Evolutionary conservation across 2,797 vertebrate genomes (phyloP).

Genomic region (Coregonus ussuriensis): DNA sequence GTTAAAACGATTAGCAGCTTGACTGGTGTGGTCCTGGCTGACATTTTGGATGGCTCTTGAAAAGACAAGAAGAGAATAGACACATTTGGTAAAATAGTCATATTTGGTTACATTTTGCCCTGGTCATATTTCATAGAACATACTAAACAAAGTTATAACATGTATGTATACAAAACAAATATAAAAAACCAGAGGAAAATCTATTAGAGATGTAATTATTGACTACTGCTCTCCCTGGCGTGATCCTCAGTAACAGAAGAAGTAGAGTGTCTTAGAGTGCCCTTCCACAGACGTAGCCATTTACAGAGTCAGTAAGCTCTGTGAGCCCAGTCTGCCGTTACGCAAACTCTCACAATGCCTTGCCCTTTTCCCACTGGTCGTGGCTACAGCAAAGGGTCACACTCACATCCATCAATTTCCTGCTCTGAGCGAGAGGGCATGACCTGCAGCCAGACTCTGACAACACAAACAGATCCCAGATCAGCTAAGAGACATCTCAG

Average conservation of each 20-base stretch:
- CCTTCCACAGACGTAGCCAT: neutral
- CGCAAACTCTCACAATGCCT: neutral
- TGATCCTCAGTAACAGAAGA: neutral
- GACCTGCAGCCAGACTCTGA: conserved; percentile 18
- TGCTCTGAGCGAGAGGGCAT: conserved; percentile 9
- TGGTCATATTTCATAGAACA: neutral
- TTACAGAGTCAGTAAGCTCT: conserved; percentile 19
- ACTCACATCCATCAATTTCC: neutral
- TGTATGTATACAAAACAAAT: neutral
- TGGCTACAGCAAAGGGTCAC: conserved; percentile 20
- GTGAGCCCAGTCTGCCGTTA: conserved; percentile 12
- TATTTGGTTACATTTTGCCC: too few species aligned
- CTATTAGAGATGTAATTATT: neutral
- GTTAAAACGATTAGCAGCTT: neutral
- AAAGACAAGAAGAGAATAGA: neutral
- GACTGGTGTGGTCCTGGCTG: neutral
- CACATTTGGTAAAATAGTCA: neutral
- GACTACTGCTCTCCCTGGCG: neutral
- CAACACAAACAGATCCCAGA: conserved; percentile 1
- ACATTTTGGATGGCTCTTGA: neutral
- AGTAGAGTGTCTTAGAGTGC: neutral
- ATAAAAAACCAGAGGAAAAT: neutral
- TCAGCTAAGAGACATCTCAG: neutral
- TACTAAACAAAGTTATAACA: neutral
- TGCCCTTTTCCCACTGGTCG: neutral